Evolutionary conservation across 2,888 invertebrate species (phyloP).

Genomic region (Parnassius apollo): DNA sequence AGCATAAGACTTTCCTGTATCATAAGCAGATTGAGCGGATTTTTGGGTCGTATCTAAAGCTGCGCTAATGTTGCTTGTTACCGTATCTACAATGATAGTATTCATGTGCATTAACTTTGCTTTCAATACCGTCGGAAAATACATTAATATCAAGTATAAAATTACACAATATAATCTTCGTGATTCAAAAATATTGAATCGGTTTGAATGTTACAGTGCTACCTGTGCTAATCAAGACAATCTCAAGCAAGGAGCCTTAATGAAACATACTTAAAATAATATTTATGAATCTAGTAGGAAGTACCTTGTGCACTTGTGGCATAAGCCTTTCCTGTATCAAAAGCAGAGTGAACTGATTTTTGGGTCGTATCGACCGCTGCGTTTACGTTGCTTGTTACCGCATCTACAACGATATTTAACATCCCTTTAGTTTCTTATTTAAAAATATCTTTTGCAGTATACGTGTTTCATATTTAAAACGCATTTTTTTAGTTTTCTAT

Average conservation of each 20-base stretch:
- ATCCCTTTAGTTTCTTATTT: neutral
- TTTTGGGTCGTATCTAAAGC: slow-evolving; percentile 44
- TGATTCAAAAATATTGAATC: too few species aligned
- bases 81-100: slow-evolving; percentile 42
- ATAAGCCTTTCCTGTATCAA: slow-evolving; percentile 37
- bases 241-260: too few species aligned
- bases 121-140: too few species aligned
- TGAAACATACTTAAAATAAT: too few species aligned
- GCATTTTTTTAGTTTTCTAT: too few species aligned
- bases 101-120: too few species aligned
- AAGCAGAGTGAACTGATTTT: slow-evolving; percentile 47
- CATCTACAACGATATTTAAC: slow-evolving; percentile 35
- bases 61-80: slow-evolving; percentile 31
- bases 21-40: slow-evolving; percentile 49
- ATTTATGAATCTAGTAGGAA: too few species aligned
- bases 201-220: too few species aligned
- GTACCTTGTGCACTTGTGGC: slow-evolving; percentile 42
- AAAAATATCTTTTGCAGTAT: neutral
- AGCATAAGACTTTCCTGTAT: slow-evolving; percentile 42
- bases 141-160: too few species aligned
- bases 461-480: too few species aligned
- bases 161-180: too few species aligned
- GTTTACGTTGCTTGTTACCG: slow-evolving; percentile 36
- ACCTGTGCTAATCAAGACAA: too few species aligned
- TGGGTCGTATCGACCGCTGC: slow-evolving; percentile 42